Evolutionary conservation across 1,140 invertebrate species (phyloP).

Genomic region (Melanaphis sacchari): DNA sequence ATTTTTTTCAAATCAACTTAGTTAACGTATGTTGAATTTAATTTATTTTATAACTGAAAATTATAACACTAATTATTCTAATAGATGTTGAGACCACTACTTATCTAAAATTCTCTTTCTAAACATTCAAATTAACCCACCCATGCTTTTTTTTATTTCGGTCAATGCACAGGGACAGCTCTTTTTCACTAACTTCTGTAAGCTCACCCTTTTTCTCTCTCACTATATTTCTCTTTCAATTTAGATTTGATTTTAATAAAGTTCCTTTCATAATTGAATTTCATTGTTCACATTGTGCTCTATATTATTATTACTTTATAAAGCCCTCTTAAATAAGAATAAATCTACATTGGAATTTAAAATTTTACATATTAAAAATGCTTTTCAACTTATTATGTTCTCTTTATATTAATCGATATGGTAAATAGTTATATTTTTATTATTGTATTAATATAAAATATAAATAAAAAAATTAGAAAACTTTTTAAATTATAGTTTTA

Average conservation of each 20-base stretch:
- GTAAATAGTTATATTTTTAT: not conserved
- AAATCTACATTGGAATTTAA: slow-evolving; percentile 1
- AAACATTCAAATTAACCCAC: slow-evolving; percentile 38
- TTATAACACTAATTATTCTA: not conserved
- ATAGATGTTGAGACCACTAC: not conserved
- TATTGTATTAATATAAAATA: not conserved
- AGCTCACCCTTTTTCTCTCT: not conserved
- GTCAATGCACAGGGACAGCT: not conserved
- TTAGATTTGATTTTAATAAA: slow-evolving; percentile 7
- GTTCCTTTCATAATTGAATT: not conserved
- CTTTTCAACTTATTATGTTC: not conserved
- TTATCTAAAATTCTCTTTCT: not conserved
- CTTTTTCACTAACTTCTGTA: not conserved
- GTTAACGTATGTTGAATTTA: not conserved
- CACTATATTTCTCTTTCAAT: not conserved
- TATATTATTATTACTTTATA: slow-evolving; percentile 8
- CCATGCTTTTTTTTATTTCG: not conserved
- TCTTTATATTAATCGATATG: not conserved
- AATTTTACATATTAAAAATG: slow-evolving; percentile 12
- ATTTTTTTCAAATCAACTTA: not conserved
- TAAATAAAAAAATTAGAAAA: not conserved
- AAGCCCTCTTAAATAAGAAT: not conserved
- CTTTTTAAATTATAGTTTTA: not conserved
- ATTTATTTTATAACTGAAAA: not conserved
- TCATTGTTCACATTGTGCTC: not conserved